Conservation (phyloP, 1,140 invertebrate genomes). For the Tetramorium simillimum region DNA sequence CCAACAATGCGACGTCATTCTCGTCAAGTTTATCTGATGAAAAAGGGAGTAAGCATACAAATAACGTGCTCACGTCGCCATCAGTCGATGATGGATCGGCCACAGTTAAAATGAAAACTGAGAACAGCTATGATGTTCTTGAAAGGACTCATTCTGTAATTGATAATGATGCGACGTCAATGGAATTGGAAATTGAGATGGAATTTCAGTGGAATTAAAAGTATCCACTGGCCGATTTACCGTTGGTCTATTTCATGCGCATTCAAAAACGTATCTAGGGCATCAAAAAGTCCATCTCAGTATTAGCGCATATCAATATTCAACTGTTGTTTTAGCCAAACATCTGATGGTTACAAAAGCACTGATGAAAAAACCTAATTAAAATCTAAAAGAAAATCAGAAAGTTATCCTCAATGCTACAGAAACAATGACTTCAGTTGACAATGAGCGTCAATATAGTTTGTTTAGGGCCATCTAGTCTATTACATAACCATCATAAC, state of each 20-base stretch:
- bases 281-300: neutral
- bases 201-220: slow-evolving; percentile 34
- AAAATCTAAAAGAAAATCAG: neutral
- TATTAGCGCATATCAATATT: neutral
- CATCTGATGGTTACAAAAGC: neutral
- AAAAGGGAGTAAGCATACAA: slow-evolving; percentile 18
- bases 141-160: neutral
- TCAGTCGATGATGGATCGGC: slow-evolving; percentile 39
- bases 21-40: slow-evolving; percentile 35
- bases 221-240: neutral
- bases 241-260: neutral
- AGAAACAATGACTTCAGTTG: neutral
- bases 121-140: neutral
- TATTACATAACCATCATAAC: too few relatives aligned
- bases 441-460: neutral
- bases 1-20: slow-evolving; percentile 39
- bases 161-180: slow-evolving; percentile 45
- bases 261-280: slow-evolving; percentile 13
- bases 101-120: slow-evolving; percentile 24
- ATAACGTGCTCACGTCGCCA: slow-evolving; percentile 24
- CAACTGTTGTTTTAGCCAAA: neutral
- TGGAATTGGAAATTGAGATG: slow-evolving; percentile 31
- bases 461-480: neutral
- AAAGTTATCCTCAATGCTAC: neutral
- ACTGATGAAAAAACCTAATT: neutral